Evolutionary conservation across 37 sponge, comb jelly and placozoan species (phyloP), one percentile per base, ranked within the genome.

Genomic region (Haliclona indistincta): DNA sequence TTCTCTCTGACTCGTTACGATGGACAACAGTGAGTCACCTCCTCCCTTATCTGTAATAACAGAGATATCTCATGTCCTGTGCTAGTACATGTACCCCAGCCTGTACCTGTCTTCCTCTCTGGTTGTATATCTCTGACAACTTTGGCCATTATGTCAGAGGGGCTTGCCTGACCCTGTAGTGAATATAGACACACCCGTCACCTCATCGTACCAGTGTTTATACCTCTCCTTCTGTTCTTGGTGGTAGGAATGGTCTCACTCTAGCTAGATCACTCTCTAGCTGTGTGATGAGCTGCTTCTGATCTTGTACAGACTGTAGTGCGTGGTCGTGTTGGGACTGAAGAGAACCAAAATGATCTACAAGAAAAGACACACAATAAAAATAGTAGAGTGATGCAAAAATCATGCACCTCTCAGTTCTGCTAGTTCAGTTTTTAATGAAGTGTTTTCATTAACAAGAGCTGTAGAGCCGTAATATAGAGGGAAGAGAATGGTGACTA

Each of bases 1-100:
- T 63, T 97, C 98, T 33, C 98, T 84, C 64, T 97, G 98, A 61
- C 89, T 94, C 58, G 98, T 68, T 2, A 97, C 93, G 52, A 97
- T 93, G 22, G 89, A 84, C 25, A 97, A 81, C 71, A 97, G 70
- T 0, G 94, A 89, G 29, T 84, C 93, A 2, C 60, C 81, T 23
- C 75, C 75, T 26, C 64, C 53, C 10, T 19, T 26, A 56, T 28
- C 55, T 68, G 70, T 68, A 10, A 63, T 23, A 28, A 60, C 71
- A 7, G 51, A 54, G 36, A 4, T 53, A 3, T 36, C 1, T 66
- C 6, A 66, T 26, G 25, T 1, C 67, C 25, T 25, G 20, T 0
- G 38, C 67, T 66, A 2, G 25, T n/a, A 26, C 3, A 66, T 36
- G 7, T 37, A 0, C 7, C 40, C 4, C 1, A 6, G 28, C 32